phyloP scores from a whole-genome alignment of 2,888 invertebrate species.

The Autographa pulchrina region DNA sequence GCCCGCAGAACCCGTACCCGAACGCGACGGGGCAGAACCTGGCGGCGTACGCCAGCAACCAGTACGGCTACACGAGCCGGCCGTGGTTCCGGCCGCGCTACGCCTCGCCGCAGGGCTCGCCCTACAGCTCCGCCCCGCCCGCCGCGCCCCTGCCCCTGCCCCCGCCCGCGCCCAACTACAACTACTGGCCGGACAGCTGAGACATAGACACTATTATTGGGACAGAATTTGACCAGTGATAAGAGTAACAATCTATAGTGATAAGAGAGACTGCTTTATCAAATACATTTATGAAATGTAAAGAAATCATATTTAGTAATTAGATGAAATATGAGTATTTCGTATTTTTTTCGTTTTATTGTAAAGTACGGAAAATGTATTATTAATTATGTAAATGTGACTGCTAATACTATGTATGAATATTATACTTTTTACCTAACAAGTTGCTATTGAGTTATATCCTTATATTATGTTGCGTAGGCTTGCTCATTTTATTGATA shows the following conservation, averaged over 20 bases:
- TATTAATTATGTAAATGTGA: conserved; percentile 10
- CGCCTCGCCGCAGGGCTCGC: conserved; percentile 83
- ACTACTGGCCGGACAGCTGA: conserved; percentile 88
- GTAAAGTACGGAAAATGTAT: conserved; percentile 8
- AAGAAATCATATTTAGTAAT: conserved; percentile 62
- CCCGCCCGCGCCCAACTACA: conserved; percentile 81
- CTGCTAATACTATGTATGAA: conserved; percentile 18
- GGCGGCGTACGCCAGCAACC: conserved; percentile 85
- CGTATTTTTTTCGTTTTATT: conserved; percentile 48
- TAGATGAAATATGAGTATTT: conserved; percentile 56
- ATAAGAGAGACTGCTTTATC: conserved; percentile 75
- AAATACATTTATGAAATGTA: conserved; percentile 83
- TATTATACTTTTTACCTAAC: conserved; percentile 13
- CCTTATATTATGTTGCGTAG: background rate
- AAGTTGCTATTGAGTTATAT: background rate
- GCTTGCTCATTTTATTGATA: no score
- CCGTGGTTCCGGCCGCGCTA: conserved; percentile 86
- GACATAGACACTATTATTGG: conserved; percentile 71
- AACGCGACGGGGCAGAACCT: conserved; percentile 86
- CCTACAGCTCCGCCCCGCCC: conserved; percentile 76
- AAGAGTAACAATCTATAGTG: conserved; percentile 56
- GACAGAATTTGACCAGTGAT: conserved; percentile 65
- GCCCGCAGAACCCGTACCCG: conserved; percentile 80
- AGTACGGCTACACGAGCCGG: conserved; percentile 83
- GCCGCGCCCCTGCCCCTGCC: conserved; percentile 82